Conservation (phyloP, 2,797 vertebrate species). For the Paguma larvata region DNA sequence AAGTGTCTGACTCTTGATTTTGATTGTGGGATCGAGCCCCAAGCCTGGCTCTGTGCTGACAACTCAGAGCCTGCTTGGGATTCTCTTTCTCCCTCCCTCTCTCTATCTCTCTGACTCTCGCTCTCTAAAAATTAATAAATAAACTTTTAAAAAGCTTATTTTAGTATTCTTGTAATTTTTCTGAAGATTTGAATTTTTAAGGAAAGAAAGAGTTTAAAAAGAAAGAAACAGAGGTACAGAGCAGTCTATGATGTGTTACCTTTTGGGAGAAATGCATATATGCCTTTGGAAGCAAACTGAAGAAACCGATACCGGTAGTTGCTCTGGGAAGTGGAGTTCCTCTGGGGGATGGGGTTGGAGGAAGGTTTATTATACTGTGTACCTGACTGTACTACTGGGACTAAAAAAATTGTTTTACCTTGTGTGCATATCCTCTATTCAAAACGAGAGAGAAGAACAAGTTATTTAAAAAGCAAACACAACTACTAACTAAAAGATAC, state of each 20-base stretch:
- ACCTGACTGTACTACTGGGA: neutral
- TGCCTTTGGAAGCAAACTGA: neutral
- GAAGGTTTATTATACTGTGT: neutral
- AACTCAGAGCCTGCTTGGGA: too few species aligned
- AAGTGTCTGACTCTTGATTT: too few species aligned
- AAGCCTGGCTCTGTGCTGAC: too few species aligned
- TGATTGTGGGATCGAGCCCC: too few species aligned
- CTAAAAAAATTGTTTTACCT: neutral
- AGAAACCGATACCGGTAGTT: neutral
- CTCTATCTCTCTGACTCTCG: too few species aligned
- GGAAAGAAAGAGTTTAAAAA: neutral
- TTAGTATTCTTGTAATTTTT: neutral
- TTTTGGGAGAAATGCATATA: neutral
- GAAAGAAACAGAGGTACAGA: neutral
- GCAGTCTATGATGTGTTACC: neutral
- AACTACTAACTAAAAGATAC: neutral
- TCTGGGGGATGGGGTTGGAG: neutral
- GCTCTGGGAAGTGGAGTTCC: neutral
- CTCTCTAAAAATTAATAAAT: too few species aligned
- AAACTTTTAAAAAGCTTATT: neutral
- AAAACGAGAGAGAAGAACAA: neutral
- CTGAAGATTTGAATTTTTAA: neutral
- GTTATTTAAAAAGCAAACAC: slow-evolving; percentile 19
- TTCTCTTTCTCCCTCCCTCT: too few species aligned
- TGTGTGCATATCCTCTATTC: neutral